These are phyloP conservation scores for Poeciliopsis prolifica DNA, from an alignment of 2,113 vertebrate genomes.

Conservation along the genomic window DNA sequence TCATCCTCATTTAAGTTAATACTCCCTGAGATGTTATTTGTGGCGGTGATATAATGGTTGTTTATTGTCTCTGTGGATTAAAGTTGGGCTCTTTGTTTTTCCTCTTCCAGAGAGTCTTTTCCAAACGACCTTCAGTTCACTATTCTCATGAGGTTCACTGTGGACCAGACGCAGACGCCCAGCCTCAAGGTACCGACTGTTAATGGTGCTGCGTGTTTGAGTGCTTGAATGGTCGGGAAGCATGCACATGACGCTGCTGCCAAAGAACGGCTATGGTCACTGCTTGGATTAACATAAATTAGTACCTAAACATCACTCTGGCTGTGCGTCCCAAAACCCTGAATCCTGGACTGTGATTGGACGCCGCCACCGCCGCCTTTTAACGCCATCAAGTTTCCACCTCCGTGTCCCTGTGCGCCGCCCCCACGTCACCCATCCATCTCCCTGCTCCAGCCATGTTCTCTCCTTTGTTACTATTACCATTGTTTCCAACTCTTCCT, in stretches of 20 bases:
- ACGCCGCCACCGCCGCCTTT: conserved; percentile 11
- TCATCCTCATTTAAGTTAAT: no score
- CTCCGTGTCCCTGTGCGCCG: conserved; percentile 6
- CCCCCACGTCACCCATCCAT: neutral
- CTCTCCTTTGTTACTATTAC: neutral
- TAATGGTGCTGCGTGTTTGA: neutral
- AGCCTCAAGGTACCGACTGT: conserved; percentile 89
- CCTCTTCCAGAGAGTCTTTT: conserved; percentile 89
- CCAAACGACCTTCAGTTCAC: conserved; percentile 97
- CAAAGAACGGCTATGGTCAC: conserved; percentile 39
- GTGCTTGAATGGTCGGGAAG: neutral
- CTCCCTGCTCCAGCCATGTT: neutral
- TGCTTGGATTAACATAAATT: conserved; percentile 34
- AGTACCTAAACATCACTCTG: conserved; percentile 32
- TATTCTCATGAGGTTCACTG: conserved; percentile 98
- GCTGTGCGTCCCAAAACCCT: conserved; percentile 25
- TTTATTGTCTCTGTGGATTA: neutral
- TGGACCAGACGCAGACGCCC: conserved; percentile 97
- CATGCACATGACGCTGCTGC: conserved; percentile 14
- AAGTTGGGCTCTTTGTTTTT: neutral
- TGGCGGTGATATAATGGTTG: no score
- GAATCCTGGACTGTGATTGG: conserved; percentile 63
- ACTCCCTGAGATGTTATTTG: no score
- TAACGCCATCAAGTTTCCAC: conserved; percentile 24
- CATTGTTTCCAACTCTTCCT: neutral